Evolutionary conservation across 2,888 invertebrate genomes (phyloP), one percentile per base, ranked within the genome.

Genomic region (Calameuta pallipes): DNA sequence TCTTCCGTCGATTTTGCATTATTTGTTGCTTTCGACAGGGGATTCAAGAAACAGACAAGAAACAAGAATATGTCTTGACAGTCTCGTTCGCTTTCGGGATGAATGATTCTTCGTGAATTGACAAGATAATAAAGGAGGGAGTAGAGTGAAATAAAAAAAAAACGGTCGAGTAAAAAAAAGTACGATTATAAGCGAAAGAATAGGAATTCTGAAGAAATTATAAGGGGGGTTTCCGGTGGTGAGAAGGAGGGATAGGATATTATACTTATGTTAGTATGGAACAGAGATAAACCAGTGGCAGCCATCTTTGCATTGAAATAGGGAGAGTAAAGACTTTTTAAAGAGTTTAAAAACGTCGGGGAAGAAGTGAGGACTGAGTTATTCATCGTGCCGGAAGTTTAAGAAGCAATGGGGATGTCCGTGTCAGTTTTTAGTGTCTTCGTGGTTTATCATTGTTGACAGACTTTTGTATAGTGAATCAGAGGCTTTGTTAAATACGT

Each of bases 401-500:
- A 56, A 56, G 56, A 56, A 23, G 56, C 56, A 56, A 56, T 23
- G 9, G 56, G 9, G 23, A 23, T 56, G 6, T 56, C 23, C 9
- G 15, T 56, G 56, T 15, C 23, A 56, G 23, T 23, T 23, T 56
- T 4, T 15, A 23, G 56, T 56, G 0, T 56, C 56, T 9, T 9
- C 56, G 23, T 23, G 23, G 69, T 33, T 68, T 78, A 76, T 76
- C 69, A 78, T 75, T 79, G 71, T 78, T 77, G 37, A 76, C 75
- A 69, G 23, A 56, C 6, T 56, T 56, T 56, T 23, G 56, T 56
- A 56, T 23, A 56, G 23, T 2, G 56, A 56, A 56, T 56, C 9
- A 56, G 56, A 23, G 56, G 0, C 6, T 23, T 56, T 23, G 56
- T 1, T 6, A 0, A 56, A 23, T 56, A 23, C 23, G 2, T 9